Base-by-base conservation (phyloP, 2,113 vertebrate species). In the Pteronura brasiliensis region DNA sequence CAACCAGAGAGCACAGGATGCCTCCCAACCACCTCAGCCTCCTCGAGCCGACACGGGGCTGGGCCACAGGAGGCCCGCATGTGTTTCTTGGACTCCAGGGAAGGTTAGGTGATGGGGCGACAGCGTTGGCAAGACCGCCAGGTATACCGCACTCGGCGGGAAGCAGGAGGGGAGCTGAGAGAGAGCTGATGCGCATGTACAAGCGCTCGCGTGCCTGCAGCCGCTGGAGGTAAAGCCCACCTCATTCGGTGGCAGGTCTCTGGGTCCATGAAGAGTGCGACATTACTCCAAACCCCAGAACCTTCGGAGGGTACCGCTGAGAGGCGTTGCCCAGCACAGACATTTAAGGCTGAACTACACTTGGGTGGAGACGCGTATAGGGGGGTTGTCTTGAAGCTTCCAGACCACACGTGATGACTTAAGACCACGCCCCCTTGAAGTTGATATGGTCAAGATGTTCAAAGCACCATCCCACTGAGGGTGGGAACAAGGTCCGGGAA, bases 331-430 rank as follows among this genome's bases (percentile, higher is more conserved):
- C 34, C 85, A 29, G 85, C 14, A 4, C 34, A 3, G 14, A 65
- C 34, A 36, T 4, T 25, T 6, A 87, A 3, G 42, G 59, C 36
- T n/a, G 42, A 47, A 42, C 12, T 9, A n/a, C 21, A 17, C 84
- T 6, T 6, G 31, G 44, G 31, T 7, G 0, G 31, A 10, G 34
- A 17, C 63, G 3, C 5, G 3, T 31, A 9, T 3, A 18, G 49
- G n/a, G 17, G 1, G 69, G 27, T 13, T 10, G 5, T 42, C 36
- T 57, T 1, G 15, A 21, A 74, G 49, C 69, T 42, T 55, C 52
- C 9, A 7, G 72, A 20, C 39, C 21, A 6, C 29, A 9, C 2
- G 4, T 2, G 11, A 18, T 1, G 39, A 47, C 71, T 63, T 25
- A 65, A 80, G 42, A 13, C 34, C 71, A 21, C 23, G 8, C 57